Percentiles rank a stretch among this genome's conserved stretches.
phyloP scores from a whole-genome alignment of 92 coral and sea anemone species.

The Desmophyllum pertusum region DNA sequence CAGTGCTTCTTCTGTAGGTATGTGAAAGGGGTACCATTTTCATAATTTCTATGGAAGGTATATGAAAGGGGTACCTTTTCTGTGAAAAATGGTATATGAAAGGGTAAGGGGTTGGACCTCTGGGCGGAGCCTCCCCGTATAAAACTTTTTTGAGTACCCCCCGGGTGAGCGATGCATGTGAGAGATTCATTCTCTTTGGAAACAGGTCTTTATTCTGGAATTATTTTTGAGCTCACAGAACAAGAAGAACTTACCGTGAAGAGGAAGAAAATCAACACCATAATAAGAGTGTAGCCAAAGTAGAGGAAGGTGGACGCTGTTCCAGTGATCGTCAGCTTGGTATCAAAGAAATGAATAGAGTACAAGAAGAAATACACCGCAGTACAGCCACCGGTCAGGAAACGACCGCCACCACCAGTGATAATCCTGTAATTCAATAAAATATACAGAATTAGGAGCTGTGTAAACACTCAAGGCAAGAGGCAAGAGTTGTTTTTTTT shows the following conservation, averaged over 20 bases:
- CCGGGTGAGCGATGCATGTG: no score
- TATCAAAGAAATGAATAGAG: constrained; percentile 93
- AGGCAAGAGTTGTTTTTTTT: no score
- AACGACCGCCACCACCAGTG: constrained; percentile 99
- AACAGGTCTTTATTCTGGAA: neutral
- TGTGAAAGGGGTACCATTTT: no score
- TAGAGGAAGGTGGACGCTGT: constrained; percentile 91
- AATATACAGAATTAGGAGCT: neutral
- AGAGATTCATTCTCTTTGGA: no score
- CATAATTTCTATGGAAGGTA: no score
- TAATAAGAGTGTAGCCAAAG: constrained; percentile 95
- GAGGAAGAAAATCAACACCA: constrained; percentile 92
- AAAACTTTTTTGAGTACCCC: no score
- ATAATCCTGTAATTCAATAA: constrained; percentile 66
- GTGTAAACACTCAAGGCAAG: neutral
- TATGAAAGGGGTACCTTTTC: no score
- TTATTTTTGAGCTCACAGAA: no score
- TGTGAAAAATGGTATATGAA: no score
- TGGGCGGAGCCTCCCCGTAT: no score
- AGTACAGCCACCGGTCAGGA: constrained; percentile 96
- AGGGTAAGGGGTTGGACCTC: no score
- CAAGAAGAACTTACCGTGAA: constrained; percentile 74
- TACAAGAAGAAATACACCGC: constrained; percentile 91
- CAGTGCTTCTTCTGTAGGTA: no score
- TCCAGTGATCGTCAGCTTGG: constrained; percentile 88